Percentiles rank a stretch among this genome's conserved stretches.
phyloP scores from a whole-genome alignment of 2,888 invertebrate genomes.

The Thalpophila matura region DNA sequence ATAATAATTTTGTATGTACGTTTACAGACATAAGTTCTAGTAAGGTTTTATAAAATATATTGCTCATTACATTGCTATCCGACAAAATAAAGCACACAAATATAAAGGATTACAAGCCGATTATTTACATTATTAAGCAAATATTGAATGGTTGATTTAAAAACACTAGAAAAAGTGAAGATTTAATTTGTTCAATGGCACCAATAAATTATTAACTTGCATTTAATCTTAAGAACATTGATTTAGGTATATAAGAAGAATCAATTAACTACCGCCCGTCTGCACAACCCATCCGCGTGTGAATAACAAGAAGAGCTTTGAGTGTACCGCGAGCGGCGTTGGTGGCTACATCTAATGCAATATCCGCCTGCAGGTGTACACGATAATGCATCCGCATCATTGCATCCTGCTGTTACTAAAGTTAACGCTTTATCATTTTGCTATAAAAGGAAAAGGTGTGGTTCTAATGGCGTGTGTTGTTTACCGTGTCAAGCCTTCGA shows the following conservation, averaged over 20 bases:
- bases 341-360: constrained; percentile 85
- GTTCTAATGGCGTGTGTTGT: constrained; percentile 32
- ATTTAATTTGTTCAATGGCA: background rate
- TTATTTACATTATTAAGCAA: no score
- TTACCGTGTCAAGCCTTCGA: constrained; percentile 42
- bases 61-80: no score
- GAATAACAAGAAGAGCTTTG: constrained; percentile 72
- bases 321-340: constrained; percentile 69
- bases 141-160: no score
- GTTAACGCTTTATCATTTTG: constrained; percentile 57
- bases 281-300: constrained; percentile 62
- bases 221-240: constrained; percentile 8
- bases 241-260: constrained; percentile 8
- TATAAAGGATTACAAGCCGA: no score
- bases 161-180: background rate
- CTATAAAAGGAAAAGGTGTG: constrained; percentile 48
- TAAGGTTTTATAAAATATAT: background rate
- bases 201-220: constrained; percentile 6
- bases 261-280: constrained; percentile 63
- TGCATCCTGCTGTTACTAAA: constrained; percentile 64
- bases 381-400: constrained; percentile 79
- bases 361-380: constrained; percentile 82
- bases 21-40: background rate
- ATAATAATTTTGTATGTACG: no score
- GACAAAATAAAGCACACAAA: no score